Percentiles rank a stretch among this genome's conserved stretches.
Evolutionary conservation across 2,888 invertebrate species (phyloP).

Genomic region (Melinaea marsaeus): DNA sequence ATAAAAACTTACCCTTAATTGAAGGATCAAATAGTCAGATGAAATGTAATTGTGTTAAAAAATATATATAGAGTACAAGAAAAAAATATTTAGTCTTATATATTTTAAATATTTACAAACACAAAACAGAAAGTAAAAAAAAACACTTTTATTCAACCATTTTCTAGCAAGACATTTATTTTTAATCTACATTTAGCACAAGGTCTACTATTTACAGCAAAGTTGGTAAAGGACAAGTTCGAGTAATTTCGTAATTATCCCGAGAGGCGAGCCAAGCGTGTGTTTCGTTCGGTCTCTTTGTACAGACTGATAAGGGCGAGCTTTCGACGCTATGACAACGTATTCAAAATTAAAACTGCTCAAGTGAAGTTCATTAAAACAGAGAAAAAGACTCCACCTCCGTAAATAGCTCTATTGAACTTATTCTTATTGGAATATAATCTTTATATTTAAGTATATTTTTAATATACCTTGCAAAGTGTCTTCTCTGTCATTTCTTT

Average conservation of each 20-base stretch:
- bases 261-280: conserved; percentile 18
- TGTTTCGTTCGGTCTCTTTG: conserved; percentile 21
- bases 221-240: conserved; percentile 8
- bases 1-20: too few species aligned
- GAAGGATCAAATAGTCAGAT: too few species aligned
- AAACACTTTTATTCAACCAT: neutral
- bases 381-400: neutral
- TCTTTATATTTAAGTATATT: neutral
- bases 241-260: conserved; percentile 12
- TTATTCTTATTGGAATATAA: neutral
- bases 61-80: too few species aligned
- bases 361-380: conserved; percentile 3
- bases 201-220: neutral
- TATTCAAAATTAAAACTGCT: conserved; percentile 11
- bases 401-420: neutral
- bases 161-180: neutral
- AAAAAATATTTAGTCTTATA: too few species aligned
- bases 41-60: too few species aligned
- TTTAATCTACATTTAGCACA: conserved; percentile 2
- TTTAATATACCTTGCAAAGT: too few species aligned
- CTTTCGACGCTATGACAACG: conserved; percentile 19
- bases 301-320: conserved; percentile 23
- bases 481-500: too few species aligned
- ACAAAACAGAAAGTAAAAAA: too few species aligned
- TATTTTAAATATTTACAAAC: too few species aligned